These are phyloP conservation scores for Tenualosa ilisha DNA, from an alignment of 2,797 vertebrate species.

Conservation along the genomic window DNA sequence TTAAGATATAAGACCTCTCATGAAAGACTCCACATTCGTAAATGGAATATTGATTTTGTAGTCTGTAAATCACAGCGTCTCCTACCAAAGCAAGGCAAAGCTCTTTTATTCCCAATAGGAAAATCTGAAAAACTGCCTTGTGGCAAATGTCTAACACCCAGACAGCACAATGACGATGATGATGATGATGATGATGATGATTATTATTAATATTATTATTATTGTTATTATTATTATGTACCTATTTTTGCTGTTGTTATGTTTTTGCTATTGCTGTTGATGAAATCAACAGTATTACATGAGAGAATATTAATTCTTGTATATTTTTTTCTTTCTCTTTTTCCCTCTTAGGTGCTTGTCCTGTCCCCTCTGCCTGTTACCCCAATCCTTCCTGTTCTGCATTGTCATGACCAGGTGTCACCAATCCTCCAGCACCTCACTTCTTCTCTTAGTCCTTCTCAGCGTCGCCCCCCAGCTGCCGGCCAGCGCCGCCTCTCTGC, in stretches of 20 bases:
- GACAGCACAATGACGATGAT: not conserved
- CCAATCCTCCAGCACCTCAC: constrained; percentile 72
- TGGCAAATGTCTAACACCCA: not conserved
- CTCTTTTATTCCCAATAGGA: not conserved
- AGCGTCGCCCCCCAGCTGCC: constrained; percentile 74
- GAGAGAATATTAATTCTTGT: not conserved
- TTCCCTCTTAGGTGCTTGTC: constrained; percentile 72
- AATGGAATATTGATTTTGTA: constrained; percentile 19
- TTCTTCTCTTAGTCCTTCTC: constrained; percentile 79
- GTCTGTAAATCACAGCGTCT: constrained; percentile 18
- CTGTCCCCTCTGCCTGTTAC: constrained; percentile 55
- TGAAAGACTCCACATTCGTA: not conserved
- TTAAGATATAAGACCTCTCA: constrained; percentile 5
- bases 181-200: not conserved
- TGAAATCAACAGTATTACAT: not conserved
- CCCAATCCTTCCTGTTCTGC: constrained; percentile 78
- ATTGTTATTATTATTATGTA: not conserved
- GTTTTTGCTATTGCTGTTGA: not conserved
- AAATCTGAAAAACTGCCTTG: not conserved
- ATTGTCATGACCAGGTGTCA: constrained; percentile 84
- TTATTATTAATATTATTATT: not conserved
- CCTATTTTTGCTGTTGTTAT: not conserved
- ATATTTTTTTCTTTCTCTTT: constrained; percentile 37
- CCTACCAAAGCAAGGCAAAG: not conserved
- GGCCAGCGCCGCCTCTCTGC: constrained; percentile 66